These are phyloP conservation scores for Eubasilissa splendida DNA, from an alignment of 2,888 invertebrate genomes.

Conservation along the genomic window DNA sequence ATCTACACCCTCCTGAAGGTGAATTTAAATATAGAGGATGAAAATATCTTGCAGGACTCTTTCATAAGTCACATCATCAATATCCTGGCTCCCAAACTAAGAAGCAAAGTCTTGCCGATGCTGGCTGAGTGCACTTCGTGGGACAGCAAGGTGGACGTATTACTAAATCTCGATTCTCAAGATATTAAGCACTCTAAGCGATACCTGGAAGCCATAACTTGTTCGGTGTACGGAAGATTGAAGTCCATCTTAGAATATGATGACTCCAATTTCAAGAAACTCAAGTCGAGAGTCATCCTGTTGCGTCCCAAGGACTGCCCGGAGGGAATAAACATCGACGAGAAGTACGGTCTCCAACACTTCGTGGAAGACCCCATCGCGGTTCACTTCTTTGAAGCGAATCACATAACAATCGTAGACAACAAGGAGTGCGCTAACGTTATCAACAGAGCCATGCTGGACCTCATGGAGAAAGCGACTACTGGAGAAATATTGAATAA, in stretches of 20 bases:
- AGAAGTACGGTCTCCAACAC: constrained; percentile 79
- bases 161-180: constrained; percentile 67
- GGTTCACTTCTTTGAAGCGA: constrained; percentile 79
- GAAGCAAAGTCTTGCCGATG: constrained; percentile 66
- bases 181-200: constrained; percentile 63
- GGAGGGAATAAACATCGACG: constrained; percentile 70
- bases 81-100: constrained; percentile 67
- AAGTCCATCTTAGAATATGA: constrained; percentile 71
- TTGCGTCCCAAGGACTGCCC: constrained; percentile 76
- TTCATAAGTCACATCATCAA: constrained; percentile 74
- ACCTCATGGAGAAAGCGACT: constrained; percentile 46
- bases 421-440: constrained; percentile 76
- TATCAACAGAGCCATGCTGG: constrained; percentile 70
- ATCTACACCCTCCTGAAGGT: constrained; percentile 73
- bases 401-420: constrained; percentile 81
- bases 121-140: constrained; percentile 72
- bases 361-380: constrained; percentile 73
- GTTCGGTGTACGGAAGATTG: constrained; percentile 71
- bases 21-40: constrained; percentile 67
- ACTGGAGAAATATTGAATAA: constrained; percentile 45
- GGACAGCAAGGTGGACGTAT: constrained; percentile 72
- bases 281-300: constrained; percentile 75
- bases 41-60: constrained; percentile 72
- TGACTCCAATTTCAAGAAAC: constrained; percentile 66
- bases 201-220: constrained; percentile 65